Evolutionary conservation across 2,797 vertebrate species (phyloP).

Genomic region (Micrastur ruficollis): DNA sequence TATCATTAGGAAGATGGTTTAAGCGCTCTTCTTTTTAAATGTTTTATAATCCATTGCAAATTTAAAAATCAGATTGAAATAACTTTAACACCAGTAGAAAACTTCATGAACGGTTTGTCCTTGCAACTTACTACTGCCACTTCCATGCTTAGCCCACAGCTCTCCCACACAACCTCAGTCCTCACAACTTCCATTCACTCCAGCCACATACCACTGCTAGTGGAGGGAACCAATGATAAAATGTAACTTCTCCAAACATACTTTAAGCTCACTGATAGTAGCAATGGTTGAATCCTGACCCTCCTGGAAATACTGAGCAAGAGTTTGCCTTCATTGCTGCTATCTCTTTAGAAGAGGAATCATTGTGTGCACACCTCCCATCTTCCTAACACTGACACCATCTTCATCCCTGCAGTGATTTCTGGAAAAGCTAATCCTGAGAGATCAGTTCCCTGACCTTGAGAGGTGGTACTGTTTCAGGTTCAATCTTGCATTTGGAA

Average conservation of each 20-base stretch:
- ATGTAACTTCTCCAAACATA: background rate
- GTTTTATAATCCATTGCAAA: background rate
- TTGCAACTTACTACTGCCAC: background rate
- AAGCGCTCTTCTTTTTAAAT: background rate
- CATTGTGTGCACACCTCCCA: background rate
- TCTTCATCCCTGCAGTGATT: background rate
- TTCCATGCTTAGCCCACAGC: background rate
- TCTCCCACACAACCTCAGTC: background rate
- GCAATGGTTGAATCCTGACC: background rate
- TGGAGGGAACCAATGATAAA: background rate
- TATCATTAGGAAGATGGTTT: background rate
- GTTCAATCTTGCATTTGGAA: background rate
- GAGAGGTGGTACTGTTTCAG: background rate
- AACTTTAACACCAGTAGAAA: background rate
- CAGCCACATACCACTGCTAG: background rate
- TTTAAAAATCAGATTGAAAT: background rate
- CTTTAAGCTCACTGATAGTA: background rate
- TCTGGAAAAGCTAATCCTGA: background rate
- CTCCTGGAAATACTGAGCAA: background rate
- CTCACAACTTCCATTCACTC: background rate
- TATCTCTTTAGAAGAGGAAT: background rate
- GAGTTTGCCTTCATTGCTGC: background rate
- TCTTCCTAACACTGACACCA: background rate
- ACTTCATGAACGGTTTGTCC: background rate
- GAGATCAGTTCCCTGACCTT: background rate